Evolutionary conservation across 2,113 vertebrate genomes (phyloP), one percentile per base, ranked within the genome.

Genomic region (Pedionomus torquatus): DNA sequence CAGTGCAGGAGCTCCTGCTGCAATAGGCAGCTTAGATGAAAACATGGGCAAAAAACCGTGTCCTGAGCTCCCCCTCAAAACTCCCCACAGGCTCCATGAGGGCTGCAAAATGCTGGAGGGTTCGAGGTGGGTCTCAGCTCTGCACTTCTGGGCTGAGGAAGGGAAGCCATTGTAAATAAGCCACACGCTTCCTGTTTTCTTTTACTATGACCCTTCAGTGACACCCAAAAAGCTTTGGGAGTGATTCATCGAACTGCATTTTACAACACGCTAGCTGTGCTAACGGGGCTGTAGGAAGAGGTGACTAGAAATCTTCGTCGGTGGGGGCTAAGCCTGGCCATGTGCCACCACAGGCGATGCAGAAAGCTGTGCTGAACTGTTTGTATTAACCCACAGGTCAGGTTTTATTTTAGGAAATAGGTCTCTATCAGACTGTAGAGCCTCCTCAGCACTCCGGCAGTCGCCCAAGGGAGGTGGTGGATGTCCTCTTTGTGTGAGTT

Each of bases 361-460:
- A 81, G 33, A 78, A 81, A 71, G 55, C 18, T 48, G 35, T 43
- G 43, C 76, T 54, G 75, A 80, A 35, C 61, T 68, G 60, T 8
- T 60, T n/a, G 25, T 8, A 10, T 18, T 60, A 30, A 55, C 17
- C 23, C 49, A 21, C 17, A 14, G 31, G 37, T 7, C 33, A 18
- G 51, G 31, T 17, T 90, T 48, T 81, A 17, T 35, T 89, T 75
- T 10, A 61, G 52, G 10, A 80, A 48, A 21, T 31, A 44, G 10
- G 13, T 81, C 44, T 70, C 54, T 35, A 46, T 3, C 33, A 69
- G 71, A 21, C 48, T n/a, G 18, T 19, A 26, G 13, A 66, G 46
- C 5, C 43, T 86, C 43, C 33, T 71, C 2, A 1, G 75, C 18
- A 4, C 66, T 21, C 71, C 0, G 0, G 14, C 60, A 55, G 19